Evolutionary conservation across 2,797 vertebrate species (phyloP).

Genomic region (Crenuchus spilurus): DNA sequence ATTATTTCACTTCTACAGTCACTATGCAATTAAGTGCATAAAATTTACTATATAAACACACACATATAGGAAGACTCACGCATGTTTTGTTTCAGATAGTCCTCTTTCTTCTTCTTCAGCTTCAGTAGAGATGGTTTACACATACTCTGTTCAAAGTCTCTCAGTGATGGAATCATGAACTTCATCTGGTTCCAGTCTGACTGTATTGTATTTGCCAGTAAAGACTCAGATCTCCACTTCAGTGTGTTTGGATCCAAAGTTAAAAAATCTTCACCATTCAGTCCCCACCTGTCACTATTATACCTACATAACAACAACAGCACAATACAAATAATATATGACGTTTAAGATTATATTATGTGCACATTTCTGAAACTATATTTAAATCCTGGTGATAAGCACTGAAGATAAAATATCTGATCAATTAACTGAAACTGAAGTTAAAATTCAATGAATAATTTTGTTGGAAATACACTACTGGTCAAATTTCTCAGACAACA

Average conservation of each 20-base stretch:
- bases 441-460: no score
- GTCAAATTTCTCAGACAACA: no score
- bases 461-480: no score
- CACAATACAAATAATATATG: not conserved
- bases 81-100: constrained; percentile 1
- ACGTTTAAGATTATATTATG: no score
- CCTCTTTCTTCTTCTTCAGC: not conserved
- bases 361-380: no score
- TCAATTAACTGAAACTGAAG: no score
- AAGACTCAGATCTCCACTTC: not conserved
- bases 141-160: not conserved
- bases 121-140: not conserved
- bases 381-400: no score
- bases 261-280: not conserved
- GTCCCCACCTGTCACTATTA: not conserved
- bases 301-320: not conserved
- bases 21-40: no score
- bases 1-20: no score
- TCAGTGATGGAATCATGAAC: not conserved
- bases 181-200: constrained; percentile 4
- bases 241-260: not conserved
- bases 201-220: not conserved
- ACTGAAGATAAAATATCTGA: no score
- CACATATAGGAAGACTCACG: not conserved
- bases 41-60: no score